A percentile compares a stretch with the other conserved stretches of the same genome.
These are phyloP conservation scores for Emydocephalus ijimae DNA, from an alignment of 2,113 vertebrate genomes.

Conservation along the genomic window DNA sequence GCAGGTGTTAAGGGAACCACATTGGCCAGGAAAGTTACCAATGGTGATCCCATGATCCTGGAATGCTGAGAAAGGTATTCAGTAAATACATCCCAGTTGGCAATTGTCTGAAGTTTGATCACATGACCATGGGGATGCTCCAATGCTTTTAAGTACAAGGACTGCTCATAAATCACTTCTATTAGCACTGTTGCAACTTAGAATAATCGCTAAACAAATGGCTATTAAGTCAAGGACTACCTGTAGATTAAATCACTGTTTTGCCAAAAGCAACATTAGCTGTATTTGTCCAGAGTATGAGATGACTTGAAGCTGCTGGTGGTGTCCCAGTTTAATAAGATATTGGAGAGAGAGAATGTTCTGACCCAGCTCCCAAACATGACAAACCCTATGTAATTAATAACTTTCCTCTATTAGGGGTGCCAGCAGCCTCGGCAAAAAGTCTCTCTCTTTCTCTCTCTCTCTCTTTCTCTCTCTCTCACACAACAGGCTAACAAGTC, in stretches of 20 bases:
- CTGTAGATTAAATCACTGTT: background rate
- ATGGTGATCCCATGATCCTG: background rate
- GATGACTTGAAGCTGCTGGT: background rate
- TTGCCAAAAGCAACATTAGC: background rate
- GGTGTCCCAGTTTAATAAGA: background rate
- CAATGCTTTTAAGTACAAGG: background rate
- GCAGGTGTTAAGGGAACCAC: background rate
- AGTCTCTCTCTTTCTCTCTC: too few relatives aligned
- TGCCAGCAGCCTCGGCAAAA: too few relatives aligned
- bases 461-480: too few relatives aligned
- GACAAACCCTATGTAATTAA: too few relatives aligned
- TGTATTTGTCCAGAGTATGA: background rate
- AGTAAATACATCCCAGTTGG: background rate
- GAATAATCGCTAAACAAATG: background rate
- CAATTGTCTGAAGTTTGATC: background rate
- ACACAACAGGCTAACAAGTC: too few relatives aligned
- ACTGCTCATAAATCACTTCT: background rate
- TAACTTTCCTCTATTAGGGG: too few relatives aligned
- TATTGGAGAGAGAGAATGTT: background rate
- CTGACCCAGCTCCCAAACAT: too few relatives aligned
- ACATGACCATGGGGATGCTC: background rate
- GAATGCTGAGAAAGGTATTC: too few relatives aligned
- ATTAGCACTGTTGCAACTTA: background rate
- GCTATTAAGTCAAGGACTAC: background rate
- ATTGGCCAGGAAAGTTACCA: background rate